Evolutionary conservation across 2,797 vertebrate species (phyloP).

Genomic region (Lacerta viridis): DNA sequence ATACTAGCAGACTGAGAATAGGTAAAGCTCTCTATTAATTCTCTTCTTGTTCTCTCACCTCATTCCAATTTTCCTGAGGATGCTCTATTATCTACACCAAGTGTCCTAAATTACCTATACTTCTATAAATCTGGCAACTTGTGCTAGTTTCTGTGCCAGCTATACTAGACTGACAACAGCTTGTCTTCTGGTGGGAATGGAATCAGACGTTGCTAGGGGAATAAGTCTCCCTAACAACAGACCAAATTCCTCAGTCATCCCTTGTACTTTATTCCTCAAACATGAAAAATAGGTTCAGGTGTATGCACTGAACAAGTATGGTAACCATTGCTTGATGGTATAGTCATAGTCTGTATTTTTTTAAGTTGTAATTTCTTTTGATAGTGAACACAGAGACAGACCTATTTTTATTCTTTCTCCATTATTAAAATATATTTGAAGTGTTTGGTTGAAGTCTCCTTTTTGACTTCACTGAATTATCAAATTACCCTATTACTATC

Average conservation of each 20-base stretch:
- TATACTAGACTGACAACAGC: background rate
- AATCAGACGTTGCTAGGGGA: background rate
- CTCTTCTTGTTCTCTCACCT: background rate
- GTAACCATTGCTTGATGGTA: background rate
- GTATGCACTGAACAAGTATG: background rate
- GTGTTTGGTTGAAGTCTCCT: background rate
- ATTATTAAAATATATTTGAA: conserved; percentile 8
- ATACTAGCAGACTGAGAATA: background rate
- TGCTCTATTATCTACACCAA: background rate
- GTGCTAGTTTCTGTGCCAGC: background rate
- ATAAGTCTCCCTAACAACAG: background rate
- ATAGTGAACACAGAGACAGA: background rate
- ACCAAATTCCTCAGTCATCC: background rate
- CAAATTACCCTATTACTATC: conserved; percentile 18
- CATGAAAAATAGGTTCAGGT: background rate
- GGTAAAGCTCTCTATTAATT: background rate
- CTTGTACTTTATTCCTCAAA: background rate
- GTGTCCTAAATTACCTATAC: background rate
- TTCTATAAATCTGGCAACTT: background rate
- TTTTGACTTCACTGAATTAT: conserved; percentile 6
- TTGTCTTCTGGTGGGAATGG: background rate
- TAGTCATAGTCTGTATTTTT: background rate
- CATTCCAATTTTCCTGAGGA: background rate
- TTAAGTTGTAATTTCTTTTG: background rate
- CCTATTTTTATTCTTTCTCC: background rate